Conservation (phyloP, 2,888 invertebrate species). For the Hermodice carunculata region DNA sequence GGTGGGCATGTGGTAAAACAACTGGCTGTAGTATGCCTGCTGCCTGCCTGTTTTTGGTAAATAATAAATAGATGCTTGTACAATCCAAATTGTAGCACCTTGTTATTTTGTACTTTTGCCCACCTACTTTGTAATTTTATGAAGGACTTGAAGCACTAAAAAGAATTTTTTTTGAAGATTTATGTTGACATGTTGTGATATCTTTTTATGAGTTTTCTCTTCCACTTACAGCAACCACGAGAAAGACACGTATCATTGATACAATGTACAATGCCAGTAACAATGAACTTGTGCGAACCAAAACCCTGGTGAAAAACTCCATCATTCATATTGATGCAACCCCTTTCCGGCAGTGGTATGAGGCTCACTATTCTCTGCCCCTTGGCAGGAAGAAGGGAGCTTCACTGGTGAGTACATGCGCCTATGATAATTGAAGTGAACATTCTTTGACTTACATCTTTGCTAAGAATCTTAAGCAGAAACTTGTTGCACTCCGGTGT, state of each 20-base stretch:
- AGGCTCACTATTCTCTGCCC: slow-evolving; percentile 94
- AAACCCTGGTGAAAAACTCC: slow-evolving; percentile 98
- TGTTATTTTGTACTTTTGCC: no score
- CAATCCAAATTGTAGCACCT: no score
- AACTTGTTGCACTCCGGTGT: neutral
- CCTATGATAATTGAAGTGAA: no score
- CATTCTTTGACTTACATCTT: no score
- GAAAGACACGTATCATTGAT: slow-evolving; percentile 98
- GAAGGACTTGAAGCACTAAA: no score
- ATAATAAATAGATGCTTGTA: no score
- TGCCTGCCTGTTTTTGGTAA: no score
- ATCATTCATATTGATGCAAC: slow-evolving; percentile 98
- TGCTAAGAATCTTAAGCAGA: slow-evolving; percentile 70
- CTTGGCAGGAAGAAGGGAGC: slow-evolving; percentile 95
- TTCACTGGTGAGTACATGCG: slow-evolving; percentile 83
- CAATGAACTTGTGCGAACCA: slow-evolving; percentile 99
- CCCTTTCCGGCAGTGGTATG: slow-evolving; percentile 99
- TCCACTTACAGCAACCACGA: slow-evolving; percentile 79
- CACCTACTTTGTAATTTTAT: no score
- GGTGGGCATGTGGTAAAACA: no score
- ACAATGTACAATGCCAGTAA: slow-evolving; percentile 99
- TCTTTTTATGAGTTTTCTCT: neutral
- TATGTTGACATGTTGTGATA: neutral
- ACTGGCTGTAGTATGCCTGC: no score
- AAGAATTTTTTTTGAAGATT: no score